Percentiles rank a stretch among this genome's conserved stretches.
phyloP scores from a whole-genome alignment of 2,113 vertebrate species.

The Planiliza haematocheilus region DNA sequence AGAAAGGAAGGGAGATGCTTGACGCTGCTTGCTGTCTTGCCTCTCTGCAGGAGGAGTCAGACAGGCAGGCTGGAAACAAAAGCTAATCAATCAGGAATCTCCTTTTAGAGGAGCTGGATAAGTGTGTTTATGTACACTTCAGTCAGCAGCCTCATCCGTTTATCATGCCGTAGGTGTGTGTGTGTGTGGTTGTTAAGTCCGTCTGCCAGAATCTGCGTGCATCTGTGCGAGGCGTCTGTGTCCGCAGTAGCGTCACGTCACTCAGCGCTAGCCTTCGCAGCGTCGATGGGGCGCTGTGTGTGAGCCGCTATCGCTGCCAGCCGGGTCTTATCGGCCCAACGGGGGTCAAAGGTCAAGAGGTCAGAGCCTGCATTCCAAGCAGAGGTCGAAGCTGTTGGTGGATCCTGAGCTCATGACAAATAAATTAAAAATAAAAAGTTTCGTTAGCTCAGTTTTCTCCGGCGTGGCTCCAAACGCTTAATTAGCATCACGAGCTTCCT shows the following conservation, averaged over 20 bases:
- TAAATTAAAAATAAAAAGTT: not conserved
- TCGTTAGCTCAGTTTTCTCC: no score
- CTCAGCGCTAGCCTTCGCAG: slow-evolving; percentile 30
- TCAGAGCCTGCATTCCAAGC: slow-evolving; percentile 63
- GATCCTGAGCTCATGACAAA: not conserved
- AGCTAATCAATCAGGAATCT: slow-evolving; percentile 50
- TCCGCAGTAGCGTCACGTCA: slow-evolving; percentile 13
- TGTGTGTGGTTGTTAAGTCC: not conserved
- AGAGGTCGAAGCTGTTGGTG: slow-evolving; percentile 40
- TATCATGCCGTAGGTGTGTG: slow-evolving; percentile 29
- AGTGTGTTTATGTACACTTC: slow-evolving; percentile 55
- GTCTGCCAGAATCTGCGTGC: not conserved
- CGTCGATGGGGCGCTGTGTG: slow-evolving; percentile 10
- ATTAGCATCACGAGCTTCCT: slow-evolving; percentile 1
- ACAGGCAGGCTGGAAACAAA: slow-evolving; percentile 25
- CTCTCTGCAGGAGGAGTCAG: slow-evolving; percentile 35
- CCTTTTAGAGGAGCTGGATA: slow-evolving; percentile 35
- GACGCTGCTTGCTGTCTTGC: slow-evolving; percentile 3
- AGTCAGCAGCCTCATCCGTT: slow-evolving; percentile 42
- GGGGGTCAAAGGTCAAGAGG: slow-evolving; percentile 58
- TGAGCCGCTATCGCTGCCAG: slow-evolving; percentile 48
- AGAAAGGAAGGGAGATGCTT: not conserved
- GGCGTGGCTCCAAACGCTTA: not conserved
- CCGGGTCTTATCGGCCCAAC: slow-evolving; percentile 49
- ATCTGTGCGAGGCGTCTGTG: slow-evolving; percentile 1